phyloP scores from a whole-genome alignment of 2,113 vertebrate genomes.

The Tenrec ecaudatus region DNA sequence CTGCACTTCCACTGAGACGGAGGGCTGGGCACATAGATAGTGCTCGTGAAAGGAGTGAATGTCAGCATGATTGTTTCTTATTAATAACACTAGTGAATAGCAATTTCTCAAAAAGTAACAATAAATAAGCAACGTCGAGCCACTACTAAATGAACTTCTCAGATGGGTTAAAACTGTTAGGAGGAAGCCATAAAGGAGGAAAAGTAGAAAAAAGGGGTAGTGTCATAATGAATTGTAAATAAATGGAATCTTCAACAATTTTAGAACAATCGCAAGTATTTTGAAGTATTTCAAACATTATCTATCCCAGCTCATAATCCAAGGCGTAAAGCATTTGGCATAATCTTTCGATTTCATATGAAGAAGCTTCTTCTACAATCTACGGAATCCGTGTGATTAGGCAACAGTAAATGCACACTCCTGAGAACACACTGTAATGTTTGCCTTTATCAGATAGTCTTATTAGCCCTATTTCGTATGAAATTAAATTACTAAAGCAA shows the following conservation, averaged over 20 bases:
- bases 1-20: not conserved
- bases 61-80: not conserved
- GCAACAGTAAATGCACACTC: not conserved
- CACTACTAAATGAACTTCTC: not conserved
- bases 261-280: not conserved
- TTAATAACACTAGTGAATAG: not conserved
- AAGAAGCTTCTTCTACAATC: not conserved
- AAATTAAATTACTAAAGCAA: not conserved
- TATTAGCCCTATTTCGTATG: not conserved
- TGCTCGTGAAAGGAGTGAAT: constrained; percentile 8
- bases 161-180: not conserved
- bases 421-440: not conserved
- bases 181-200: not conserved
- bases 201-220: not conserved
- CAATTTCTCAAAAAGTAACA: not conserved
- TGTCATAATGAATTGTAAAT: not conserved
- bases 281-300: not conserved
- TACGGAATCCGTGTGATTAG: not conserved
- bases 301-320: not conserved
- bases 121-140: not conserved
- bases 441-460: not conserved
- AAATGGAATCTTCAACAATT: not conserved
- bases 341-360: constrained; percentile 3
- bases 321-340: not conserved
- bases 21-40: not conserved